Evolutionary conservation across 2,797 vertebrate genomes (phyloP), one percentile per base, ranked within the genome.

Genomic region (Euphonia xanthogaster): DNA sequence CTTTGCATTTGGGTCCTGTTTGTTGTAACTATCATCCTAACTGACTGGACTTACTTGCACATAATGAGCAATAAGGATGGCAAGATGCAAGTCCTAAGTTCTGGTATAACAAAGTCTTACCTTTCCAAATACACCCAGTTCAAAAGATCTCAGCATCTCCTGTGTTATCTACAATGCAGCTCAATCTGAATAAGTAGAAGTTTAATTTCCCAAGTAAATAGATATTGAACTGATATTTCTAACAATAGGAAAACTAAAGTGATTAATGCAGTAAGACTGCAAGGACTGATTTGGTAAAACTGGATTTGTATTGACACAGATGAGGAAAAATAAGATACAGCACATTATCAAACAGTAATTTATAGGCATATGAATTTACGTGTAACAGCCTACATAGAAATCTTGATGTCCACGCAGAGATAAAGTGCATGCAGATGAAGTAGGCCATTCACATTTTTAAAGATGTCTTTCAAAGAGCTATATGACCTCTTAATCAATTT

Each of bases 401-500:
- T 77, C 45, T 14, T 3, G 3, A 88, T 78, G 47, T 63, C 62
- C 45, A 72, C 55, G 61, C 19, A 83, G 68, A 86, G 23, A 63
- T 54, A 28, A 91, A 91, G 44, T 65, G 54, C 23, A 27, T 15
- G 28, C 33, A 77, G 58, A 75, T 55, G 63, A 83, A 79, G 35
- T 2, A 54, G 57, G 48, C 25, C n/a, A 57, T 73, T 83, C 27
- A 39, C 5, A 45, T 77, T 83, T 83, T 94, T 67, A 19, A 96
- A 93, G 53, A 66, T 57, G 55, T 95, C 77, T 96, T 91, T 88
- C 68, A 89, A 96, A 91, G 74, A 95, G 85, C 70, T 75, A 3
- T 27, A 48, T 63, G 85, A 84, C 20, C 66, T 90, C 48, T 98
- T 92, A 98, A 96, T 98, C 97, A 70, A 98, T 96, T 92, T 98